phyloP scores from a whole-genome alignment of 2,888 invertebrate species.

The Trissolcus japonicus region DNA sequence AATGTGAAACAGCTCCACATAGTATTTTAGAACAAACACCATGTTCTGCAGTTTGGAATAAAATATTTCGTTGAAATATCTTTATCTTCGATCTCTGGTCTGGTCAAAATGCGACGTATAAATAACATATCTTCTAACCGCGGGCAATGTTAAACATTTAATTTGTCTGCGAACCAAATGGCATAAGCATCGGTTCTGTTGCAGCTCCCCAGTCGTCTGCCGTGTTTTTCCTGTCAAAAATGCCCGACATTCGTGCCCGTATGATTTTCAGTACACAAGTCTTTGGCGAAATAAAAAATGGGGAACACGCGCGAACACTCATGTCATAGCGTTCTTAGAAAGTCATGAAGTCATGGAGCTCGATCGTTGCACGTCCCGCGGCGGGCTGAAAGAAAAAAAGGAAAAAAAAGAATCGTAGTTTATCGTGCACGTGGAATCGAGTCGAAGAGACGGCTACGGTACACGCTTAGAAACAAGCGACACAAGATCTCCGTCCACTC shows the following conservation, averaged over 20 bases:
- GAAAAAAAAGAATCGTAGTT: conserved; percentile 31
- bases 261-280: conserved; percentile 28
- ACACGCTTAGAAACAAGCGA: conserved; percentile 26
- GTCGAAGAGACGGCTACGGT: conserved; percentile 23
- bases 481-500: conserved; percentile 10
- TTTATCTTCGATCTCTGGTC: not conserved
- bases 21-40: no score
- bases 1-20: no score
- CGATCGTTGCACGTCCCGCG: conserved; percentile 34
- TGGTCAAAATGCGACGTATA: not conserved
- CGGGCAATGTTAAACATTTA: no score
- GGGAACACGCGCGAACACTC: conserved; percentile 33
- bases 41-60: no score
- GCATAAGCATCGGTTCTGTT: conserved; percentile 6
- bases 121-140: no score
- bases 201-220: conserved; percentile 15
- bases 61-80: no score
- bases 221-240: conserved; percentile 15
- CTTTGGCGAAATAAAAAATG: not conserved
- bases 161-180: not conserved
- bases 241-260: conserved; percentile 20
- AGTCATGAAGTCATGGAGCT: conserved; percentile 44
- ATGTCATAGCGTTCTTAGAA: conserved; percentile 44
- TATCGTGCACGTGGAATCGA: conserved; percentile 43
- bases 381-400: not conserved